Base-by-base conservation (phyloP, 2,888 invertebrate species). In the Ophion ventricosus region DNA sequence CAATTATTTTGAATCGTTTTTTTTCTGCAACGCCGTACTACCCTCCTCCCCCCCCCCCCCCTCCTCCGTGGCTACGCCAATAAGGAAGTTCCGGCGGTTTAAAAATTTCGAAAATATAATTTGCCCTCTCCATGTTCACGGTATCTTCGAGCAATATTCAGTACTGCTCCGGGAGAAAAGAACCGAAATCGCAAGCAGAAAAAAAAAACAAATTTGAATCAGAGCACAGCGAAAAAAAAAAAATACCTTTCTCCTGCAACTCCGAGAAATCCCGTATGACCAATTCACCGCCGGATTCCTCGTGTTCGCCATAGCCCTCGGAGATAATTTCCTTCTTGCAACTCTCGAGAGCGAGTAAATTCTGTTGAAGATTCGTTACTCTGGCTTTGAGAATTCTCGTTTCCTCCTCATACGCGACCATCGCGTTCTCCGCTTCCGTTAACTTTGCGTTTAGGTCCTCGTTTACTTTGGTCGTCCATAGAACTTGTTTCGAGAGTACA, bases 301-400 rank as follows among this genome's bases (percentile, higher is more conserved):
- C 88, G 61, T 91, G 91, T 84, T 94, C 94, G 0, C 95, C 95
- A 87, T 94, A 95, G 10, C 95, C 95, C 88, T 95, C 95, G 0
- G 94, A 94, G 17, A 95, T 93, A 7, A 94, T 93, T 91, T 95
- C 95, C 78, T 94, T 94, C 59, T 93, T 91, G 40, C 83, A 93
- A 35, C 49, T 49, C 17, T 94, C 94, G 56, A 92, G 93, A 77
- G 92, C 93, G 17, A 94, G 89, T 59, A 95, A 88, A 83, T 94
- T 93, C 2, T 93, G 70, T 89, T 94, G 82, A 4, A 96, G 94
- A 11, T 95, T 94, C 4, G 96, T 95, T 43, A 97, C 90, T 83
- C 96, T 95, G 0, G 94, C 92, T 69, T 96, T 96, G 23, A 97
- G 93, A 4, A 94, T 88, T 87, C 92, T 91, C 17, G 93, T 90